phyloP scores from a whole-genome alignment of 2,113 vertebrate species.

The Sminthopsis crassicaudata region DNA sequence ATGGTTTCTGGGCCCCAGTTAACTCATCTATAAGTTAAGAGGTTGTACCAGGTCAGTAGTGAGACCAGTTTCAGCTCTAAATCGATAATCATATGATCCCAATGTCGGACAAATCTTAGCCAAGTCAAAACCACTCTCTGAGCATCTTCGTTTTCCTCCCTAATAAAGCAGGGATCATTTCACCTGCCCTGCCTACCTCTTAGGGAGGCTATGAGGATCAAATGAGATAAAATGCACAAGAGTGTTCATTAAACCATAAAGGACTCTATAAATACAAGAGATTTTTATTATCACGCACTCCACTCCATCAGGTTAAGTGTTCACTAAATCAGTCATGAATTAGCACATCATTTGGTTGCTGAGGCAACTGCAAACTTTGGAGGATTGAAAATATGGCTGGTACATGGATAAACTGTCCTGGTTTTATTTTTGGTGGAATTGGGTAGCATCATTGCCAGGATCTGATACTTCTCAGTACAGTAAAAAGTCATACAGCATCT shows the following conservation, averaged over 20 bases:
- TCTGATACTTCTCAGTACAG: background rate
- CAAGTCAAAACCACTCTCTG: background rate
- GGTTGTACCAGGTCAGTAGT: background rate
- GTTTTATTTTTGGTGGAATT: constrained; percentile 35
- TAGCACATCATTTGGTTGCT: constrained; percentile 9
- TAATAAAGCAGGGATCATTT: constrained; percentile 67
- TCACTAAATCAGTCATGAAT: constrained; percentile 34
- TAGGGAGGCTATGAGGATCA: background rate
- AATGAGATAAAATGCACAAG: constrained; percentile 45
- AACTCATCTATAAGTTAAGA: background rate
- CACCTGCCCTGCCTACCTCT: constrained; percentile 63
- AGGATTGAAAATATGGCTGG: background rate
- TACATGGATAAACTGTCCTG: constrained; percentile 22
- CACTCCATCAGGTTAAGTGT: constrained; percentile 53
- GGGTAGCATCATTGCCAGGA: background rate
- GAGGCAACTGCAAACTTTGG: constrained; percentile 40
- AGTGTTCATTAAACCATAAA: constrained; percentile 56
- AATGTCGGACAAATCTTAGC: background rate
- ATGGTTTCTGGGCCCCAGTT: background rate
- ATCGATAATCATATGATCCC: background rate
- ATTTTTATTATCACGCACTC: background rate
- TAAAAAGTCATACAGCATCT: constrained; percentile 4
- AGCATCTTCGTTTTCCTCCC: constrained; percentile 47
- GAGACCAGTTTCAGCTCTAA: background rate
- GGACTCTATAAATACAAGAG: constrained; percentile 21